phyloP scores from a whole-genome alignment of 2,888 invertebrate genomes.

The Cynaeus angustus region DNA sequence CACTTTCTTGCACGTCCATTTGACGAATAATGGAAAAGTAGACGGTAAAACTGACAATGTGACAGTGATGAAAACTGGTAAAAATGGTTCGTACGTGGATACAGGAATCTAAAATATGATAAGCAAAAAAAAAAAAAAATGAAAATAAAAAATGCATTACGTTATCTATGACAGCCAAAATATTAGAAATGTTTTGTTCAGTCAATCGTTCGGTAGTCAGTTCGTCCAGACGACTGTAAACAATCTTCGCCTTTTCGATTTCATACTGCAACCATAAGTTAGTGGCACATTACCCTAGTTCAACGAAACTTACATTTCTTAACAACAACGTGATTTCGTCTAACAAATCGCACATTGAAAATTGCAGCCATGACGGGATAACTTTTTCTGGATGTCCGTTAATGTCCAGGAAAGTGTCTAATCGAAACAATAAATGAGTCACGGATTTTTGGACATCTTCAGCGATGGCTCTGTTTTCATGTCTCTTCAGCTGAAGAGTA shows the following conservation, averaged over 20 bases:
- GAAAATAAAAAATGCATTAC: constrained; percentile 23
- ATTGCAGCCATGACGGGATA: constrained; percentile 70
- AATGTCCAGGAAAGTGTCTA: constrained; percentile 69
- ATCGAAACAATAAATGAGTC: constrained; percentile 61
- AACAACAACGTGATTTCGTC: constrained; percentile 68
- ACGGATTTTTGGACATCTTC: constrained; percentile 12
- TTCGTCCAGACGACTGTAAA: constrained; percentile 61
- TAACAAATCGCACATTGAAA: constrained; percentile 69
- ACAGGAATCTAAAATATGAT: constrained; percentile 55
- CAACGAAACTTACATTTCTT: constrained; percentile 64
- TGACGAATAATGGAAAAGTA: constrained; percentile 58
- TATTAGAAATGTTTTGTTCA: constrained; percentile 57
- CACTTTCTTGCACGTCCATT: constrained; percentile 62
- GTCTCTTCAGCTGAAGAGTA: constrained; percentile 21
- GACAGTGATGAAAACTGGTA: constrained; percentile 62
- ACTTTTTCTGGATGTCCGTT: constrained; percentile 54
- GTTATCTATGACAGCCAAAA: constrained; percentile 58
- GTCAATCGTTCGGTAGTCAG: constrained; percentile 51
- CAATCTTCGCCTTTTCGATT: constrained; percentile 64
- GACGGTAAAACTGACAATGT: constrained; percentile 60
- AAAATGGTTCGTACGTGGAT: constrained; percentile 56
- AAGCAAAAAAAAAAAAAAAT: background rate
- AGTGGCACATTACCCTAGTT: no score
- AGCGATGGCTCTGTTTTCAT: background rate
- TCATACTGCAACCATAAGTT: constrained; percentile 58